Evolutionary conservation across 2,888 invertebrate species (phyloP), one percentile per base, ranked within the genome.

Genomic region (Hoplodrina ambigua): DNA sequence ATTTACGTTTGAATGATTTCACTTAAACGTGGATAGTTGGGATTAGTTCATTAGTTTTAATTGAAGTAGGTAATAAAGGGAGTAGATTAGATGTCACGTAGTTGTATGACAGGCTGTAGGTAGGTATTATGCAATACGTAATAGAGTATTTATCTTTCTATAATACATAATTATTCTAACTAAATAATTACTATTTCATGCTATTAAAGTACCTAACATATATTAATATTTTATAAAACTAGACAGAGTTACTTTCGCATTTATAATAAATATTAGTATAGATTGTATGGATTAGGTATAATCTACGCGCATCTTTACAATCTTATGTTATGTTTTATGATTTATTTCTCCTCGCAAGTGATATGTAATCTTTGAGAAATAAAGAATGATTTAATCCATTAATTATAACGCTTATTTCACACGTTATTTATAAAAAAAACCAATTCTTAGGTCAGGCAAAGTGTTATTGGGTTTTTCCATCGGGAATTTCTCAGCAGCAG

Each of bases 11-110:
- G 1, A 54, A 19, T 30, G 49, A 25, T 49, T 49, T 62, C 6
- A 25, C 15, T n/a, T 49, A 33, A 72, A 46, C 72, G 46, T 63
- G 30, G 10, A 37, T 17, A 52, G 15, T 25, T 46, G 17, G 37
- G 56, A 56, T 56, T 50, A 30, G 56, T 73, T 7, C 10, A 7
- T 20, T 2, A 17, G 33, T 73, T 71, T 37, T 63, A n/a, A n/a
- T n/a, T n/a, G n/a, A n/a, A n/a, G n/a, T n/a, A n/a, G n/a, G 11
- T 49, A 72, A 72, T 41, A 72, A 55, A 33, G 49, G 70, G 6
- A 1, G 10, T 6, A 1, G 41, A 25, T 54, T 62, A 50, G 49
- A 25, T n/a, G 20, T 13, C n/a, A 55, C 57, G 19, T n/a, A 30
- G 46, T 49, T 33, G 33, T 20, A 17, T 15, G 13, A 68, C 25